Conservation (phyloP, 2,888 invertebrate genomes). For the Neoitamus cyanurus region DNA sequence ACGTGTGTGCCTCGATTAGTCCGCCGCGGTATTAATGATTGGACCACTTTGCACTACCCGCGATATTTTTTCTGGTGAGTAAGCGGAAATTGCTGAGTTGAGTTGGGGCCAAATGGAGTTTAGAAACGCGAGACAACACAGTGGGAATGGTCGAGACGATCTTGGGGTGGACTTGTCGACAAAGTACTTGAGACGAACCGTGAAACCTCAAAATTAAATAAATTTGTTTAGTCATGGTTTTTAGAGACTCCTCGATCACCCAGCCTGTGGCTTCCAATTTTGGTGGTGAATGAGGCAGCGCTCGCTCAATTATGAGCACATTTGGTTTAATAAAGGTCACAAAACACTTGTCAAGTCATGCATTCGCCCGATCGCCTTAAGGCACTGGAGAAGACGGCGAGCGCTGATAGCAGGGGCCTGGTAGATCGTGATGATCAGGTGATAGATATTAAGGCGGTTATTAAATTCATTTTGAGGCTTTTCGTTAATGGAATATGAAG, state of each 20-base stretch:
- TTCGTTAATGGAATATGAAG: constrained; percentile 14
- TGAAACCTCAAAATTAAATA: background rate
- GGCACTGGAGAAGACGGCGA: background rate
- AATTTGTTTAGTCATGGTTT: constrained; percentile 8
- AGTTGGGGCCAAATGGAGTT: background rate
- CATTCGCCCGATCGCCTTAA: background rate
- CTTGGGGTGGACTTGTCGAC: background rate
- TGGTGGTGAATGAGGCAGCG: background rate
- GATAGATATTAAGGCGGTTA: constrained; percentile 1
- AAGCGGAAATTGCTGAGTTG: constrained; percentile 23
- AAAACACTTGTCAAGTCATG: constrained; percentile 36
- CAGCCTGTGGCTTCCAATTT: background rate
- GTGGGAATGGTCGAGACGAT: background rate
- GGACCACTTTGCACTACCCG: background rate
- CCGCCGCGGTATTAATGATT: background rate
- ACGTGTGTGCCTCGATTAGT: background rate
- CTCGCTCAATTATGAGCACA: constrained; percentile 18
- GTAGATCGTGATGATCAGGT: background rate
- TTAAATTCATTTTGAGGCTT: constrained; percentile 4
- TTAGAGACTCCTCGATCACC: background rate
- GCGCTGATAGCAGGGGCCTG: background rate
- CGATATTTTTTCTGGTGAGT: background rate
- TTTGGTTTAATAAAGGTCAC: constrained; percentile 32
- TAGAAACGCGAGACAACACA: background rate
- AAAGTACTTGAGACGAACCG: background rate